Evolutionary conservation across 2,797 vertebrate species (phyloP), one percentile per base, ranked within the genome.

Genomic region (Parauchenoglanis punctatus): DNA sequence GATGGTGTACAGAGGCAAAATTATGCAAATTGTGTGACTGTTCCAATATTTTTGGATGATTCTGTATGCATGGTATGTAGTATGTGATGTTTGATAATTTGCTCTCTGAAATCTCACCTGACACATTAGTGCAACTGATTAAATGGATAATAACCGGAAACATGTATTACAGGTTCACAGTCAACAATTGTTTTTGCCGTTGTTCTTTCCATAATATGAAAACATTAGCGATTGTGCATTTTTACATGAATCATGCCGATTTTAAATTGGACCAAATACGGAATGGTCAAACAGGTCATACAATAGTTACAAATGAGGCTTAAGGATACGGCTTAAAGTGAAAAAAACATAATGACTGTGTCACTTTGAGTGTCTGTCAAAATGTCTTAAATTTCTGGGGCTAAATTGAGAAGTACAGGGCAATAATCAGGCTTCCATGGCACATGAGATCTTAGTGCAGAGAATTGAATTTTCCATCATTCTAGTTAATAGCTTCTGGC

Each of bases 401-500:
- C 67, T 86, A 89, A 87, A 88, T 77, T 86, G 49, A 86, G 76
- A 86, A 82, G 81, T 85, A 73, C 81, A 63, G 35, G 17, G 40
- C 87, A 86, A 86, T 89, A 91, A 88, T 91, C 85, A 56, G 76
- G 84, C 87, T 85, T 89, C 86, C 46, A 17, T 83, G 13, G 58
- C 78, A 90, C 89, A 91, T 88, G 88, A 87, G 88, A 87, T 88
- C 85, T 88, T 84, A 82, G 78, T 84, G 88, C 68, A 28, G 61
- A 40, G 88, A 56, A 91, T 91, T 91, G 88, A 91, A 91, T 91
- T 90, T 85, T 86, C 84, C 67, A 88, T 89, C 89, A 90, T 91
- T 89, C 83, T 85, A 87, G 90, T 91, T 85, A 92, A 89, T 87
- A 88, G 91, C 90, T 89, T 83, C 88, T 20, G 90, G 87, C 92